phyloP scores from a whole-genome alignment of 2,113 vertebrate genomes.

The Bettongia penicillata region DNA sequence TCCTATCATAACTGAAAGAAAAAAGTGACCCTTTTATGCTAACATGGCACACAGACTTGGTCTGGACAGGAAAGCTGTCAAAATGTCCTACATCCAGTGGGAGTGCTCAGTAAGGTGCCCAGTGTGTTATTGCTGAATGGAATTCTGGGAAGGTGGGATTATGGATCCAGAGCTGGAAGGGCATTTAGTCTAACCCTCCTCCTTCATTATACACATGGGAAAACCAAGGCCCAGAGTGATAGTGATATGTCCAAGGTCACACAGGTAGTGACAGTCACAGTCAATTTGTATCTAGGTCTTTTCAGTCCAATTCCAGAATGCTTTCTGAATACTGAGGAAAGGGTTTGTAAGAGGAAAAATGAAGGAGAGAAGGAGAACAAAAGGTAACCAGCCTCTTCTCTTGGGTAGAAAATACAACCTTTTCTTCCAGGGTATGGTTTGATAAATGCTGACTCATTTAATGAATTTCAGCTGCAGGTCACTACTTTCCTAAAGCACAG shows the following conservation, averaged over 20 bases:
- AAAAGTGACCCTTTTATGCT: constrained; percentile 21
- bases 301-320: not conserved
- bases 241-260: not conserved
- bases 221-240: not conserved
- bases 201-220: not conserved
- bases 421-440: constrained; percentile 2
- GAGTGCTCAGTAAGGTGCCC: not conserved
- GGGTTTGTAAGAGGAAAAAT: not conserved
- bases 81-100: not conserved
- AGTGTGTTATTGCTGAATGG: not conserved
- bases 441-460: constrained; percentile 34
- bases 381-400: constrained; percentile 29
- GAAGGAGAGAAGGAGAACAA: not conserved
- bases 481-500: constrained; percentile 38
- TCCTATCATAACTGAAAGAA: constrained; percentile 39
- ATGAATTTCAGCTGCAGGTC: constrained; percentile 46
- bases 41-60: constrained; percentile 31
- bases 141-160: not conserved
- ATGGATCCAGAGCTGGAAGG: not conserved
- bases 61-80: not conserved
- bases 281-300: not conserved
- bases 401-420: constrained; percentile 28
- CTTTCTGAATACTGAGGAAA: not conserved
- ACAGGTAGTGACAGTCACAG: not conserved
- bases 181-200: not conserved